These are phyloP conservation scores for Phymanthus crucifer DNA, from an alignment of 92 coral and sea anemone genomes.

Conservation along the genomic window DNA sequence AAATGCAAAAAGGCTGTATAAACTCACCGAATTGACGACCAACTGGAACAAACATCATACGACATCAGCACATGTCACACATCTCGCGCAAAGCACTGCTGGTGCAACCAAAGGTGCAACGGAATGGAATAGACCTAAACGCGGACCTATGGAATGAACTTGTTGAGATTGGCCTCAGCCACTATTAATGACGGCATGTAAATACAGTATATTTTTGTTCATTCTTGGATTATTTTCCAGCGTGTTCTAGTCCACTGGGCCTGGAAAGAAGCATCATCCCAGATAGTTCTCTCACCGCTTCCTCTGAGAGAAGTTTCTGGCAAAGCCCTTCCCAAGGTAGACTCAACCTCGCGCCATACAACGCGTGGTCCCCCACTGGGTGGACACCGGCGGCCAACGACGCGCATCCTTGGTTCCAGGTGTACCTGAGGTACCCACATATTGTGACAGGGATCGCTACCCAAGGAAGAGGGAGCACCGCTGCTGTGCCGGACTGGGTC, in stretches of 20 bases:
- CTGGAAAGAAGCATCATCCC: slow-evolving; percentile 36
- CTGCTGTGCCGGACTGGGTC: slow-evolving; percentile 30
- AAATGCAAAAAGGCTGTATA: too few species aligned
- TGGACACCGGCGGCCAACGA: slow-evolving; percentile 30
- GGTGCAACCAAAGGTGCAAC: too few species aligned
- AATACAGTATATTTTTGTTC: too few species aligned
- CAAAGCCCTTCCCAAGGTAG: slow-evolving; percentile 26
- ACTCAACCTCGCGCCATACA: slow-evolving; percentile 13
- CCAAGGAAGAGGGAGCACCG: slow-evolving; percentile 31
- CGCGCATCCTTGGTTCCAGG: slow-evolving; percentile 44
- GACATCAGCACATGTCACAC: too few species aligned
- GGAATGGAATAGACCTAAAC: too few species aligned
- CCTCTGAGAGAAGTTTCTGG: not conserved
- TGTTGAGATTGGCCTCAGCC: too few species aligned
- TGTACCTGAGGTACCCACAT: slow-evolving; percentile 22
- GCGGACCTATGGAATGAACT: too few species aligned
- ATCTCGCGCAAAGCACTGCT: too few species aligned
- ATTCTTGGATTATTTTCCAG: too few species aligned
- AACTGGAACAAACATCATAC: too few species aligned
- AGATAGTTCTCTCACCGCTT: slow-evolving; percentile 25
- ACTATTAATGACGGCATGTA: too few species aligned
- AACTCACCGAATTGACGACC: too few species aligned
- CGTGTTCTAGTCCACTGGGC: slow-evolving; percentile 36
- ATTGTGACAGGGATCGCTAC: slow-evolving; percentile 36
- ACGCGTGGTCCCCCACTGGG: slow-evolving; percentile 3